phyloP scores from a whole-genome alignment of 2,113 vertebrate genomes.

The Muscicapa adusta region DNA sequence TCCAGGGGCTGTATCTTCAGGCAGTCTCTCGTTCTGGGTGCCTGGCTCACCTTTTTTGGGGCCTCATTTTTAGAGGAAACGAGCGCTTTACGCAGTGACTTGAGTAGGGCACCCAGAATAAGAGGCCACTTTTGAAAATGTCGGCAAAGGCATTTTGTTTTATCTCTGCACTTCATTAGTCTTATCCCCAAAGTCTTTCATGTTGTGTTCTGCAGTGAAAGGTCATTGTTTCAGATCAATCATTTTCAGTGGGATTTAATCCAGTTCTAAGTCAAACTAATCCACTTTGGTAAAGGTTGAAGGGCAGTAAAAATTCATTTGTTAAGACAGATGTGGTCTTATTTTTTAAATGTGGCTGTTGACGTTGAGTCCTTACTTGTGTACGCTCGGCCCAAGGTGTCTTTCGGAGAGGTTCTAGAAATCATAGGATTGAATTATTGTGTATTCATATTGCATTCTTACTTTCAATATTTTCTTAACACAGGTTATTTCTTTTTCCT shows the following conservation, averaged over 20 bases:
- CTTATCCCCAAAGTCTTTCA: constrained; percentile 15
- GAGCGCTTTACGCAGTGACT: background rate
- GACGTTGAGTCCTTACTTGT: background rate
- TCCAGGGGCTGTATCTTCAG: background rate
- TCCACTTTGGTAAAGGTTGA: constrained; percentile 26
- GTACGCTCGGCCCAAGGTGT: background rate
- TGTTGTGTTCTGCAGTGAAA: background rate
- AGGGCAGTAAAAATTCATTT: background rate
- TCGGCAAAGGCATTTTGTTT: background rate
- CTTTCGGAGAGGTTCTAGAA: background rate
- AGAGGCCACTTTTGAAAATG: background rate
- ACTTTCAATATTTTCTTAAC: background rate
- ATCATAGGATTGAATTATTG: background rate
- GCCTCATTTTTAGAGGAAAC: background rate
- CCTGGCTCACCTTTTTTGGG: background rate
- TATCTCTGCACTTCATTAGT: constrained; percentile 15
- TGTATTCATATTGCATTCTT: background rate
- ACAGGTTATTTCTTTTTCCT: background rate
- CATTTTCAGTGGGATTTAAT: constrained; percentile 11
- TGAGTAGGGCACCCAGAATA: background rate
- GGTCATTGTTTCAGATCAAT: constrained; percentile 19
- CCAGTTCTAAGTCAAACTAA: constrained; percentile 3
- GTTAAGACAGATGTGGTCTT: background rate
- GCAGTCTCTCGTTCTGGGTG: background rate
- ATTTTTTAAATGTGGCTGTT: background rate